A percentile compares a stretch with the other conserved stretches of the same genome.
Evolutionary conservation across 2,797 vertebrate genomes (phyloP).

Genomic region (Monodelphis domestica): DNA sequence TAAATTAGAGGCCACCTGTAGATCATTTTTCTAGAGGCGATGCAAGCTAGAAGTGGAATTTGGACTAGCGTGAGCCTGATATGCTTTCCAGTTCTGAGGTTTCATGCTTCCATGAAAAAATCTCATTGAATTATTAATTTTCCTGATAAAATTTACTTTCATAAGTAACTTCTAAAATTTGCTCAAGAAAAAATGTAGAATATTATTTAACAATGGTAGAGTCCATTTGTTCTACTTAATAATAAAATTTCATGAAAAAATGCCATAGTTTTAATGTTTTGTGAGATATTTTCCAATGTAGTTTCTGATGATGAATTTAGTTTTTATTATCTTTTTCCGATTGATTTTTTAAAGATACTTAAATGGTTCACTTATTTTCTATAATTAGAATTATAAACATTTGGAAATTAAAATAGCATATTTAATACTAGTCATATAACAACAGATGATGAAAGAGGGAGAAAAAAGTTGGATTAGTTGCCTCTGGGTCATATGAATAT

Average conservation of each 20-base stretch:
- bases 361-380: background rate
- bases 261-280: background rate
- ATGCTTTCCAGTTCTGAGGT: background rate
- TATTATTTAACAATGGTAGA: background rate
- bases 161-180: background rate
- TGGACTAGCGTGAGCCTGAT: background rate
- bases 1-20: background rate
- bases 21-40: background rate
- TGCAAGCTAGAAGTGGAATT: background rate
- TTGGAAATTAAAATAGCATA: background rate
- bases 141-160: background rate
- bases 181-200: background rate
- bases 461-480: background rate
- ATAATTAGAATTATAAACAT: background rate
- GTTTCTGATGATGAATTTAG: background rate
- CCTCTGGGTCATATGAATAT: background rate
- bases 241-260: background rate
- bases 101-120: background rate
- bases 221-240: background rate
- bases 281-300: background rate
- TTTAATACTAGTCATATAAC: background rate
- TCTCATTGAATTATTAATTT: background rate
- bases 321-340: background rate
- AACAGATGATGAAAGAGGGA: background rate
- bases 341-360: background rate